Conservation (phyloP, 2,113 vertebrate species). For the Brienomyrus brachyistius region DNA sequence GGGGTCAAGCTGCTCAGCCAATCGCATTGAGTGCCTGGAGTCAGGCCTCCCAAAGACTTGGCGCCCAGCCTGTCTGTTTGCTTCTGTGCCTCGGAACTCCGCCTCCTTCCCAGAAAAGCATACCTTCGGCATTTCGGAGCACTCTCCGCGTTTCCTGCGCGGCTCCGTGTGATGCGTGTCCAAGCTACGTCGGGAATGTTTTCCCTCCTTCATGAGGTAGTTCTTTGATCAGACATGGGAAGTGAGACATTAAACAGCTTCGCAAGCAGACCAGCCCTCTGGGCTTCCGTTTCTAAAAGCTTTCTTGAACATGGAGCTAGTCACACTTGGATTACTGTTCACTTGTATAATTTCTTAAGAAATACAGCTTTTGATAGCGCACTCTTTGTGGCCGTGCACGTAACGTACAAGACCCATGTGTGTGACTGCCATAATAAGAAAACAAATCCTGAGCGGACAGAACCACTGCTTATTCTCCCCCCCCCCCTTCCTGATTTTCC, state of each 20-base stretch:
- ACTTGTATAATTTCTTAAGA: not conserved
- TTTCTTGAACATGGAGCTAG: conserved; percentile 28
- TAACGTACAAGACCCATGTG: not conserved
- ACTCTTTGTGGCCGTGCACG: not conserved
- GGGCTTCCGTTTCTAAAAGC: not conserved
- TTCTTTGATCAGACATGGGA: conserved; percentile 59
- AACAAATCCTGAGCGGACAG: not conserved
- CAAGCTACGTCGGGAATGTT: conserved; percentile 59
- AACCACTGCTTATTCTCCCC: not conserved
- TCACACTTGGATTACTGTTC: not conserved
- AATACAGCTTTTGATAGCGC: not conserved
- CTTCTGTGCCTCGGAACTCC: not conserved
- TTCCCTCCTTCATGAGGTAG: conserved; percentile 41
- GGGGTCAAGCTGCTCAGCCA: not conserved
- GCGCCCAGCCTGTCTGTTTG: not conserved
- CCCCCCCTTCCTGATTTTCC: not conserved
- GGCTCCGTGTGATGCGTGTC: conserved; percentile 56
- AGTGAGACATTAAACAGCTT: conserved; percentile 40
- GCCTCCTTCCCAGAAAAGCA: not conserved
- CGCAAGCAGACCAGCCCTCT: conserved; percentile 3
- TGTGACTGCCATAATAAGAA: not conserved
- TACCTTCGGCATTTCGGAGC: not conserved
- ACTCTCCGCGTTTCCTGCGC: conserved; percentile 26
- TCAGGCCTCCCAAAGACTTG: not conserved
- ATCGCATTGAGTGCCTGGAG: not conserved